Evolutionary conservation across 1,140 invertebrate genomes (phyloP).

Genomic region (Akabosia matsudoensis): DNA sequence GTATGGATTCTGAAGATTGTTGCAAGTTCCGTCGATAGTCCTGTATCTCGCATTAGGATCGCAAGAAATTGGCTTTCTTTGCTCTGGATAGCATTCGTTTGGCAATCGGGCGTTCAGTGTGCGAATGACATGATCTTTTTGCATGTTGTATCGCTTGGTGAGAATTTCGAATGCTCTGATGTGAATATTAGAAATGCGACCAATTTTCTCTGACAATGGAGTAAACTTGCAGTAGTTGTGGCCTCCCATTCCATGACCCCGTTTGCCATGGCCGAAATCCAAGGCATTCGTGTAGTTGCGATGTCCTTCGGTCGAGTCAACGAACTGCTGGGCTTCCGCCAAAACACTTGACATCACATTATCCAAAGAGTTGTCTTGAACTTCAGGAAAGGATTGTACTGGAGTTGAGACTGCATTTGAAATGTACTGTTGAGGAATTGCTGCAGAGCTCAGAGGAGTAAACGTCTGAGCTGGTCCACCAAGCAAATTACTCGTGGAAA

Average conservation of each 20-base stretch:
- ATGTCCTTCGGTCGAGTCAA: conserved; percentile 20
- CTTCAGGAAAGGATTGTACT: background rate
- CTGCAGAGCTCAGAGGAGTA: background rate
- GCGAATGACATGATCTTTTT: conserved; percentile 30
- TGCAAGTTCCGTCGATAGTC: conserved; percentile 43
- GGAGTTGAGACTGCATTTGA: background rate
- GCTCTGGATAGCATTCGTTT: conserved; percentile 33
- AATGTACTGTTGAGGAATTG: background rate
- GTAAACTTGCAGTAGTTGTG: conserved; percentile 45
- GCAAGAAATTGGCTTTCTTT: conserved; percentile 30
- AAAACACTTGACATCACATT: conserved; percentile 14
- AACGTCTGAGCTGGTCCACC: background rate
- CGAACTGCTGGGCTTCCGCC: conserved; percentile 29
- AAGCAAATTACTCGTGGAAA: background rate
- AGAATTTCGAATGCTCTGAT: conserved; percentile 40
- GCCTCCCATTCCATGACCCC: conserved; percentile 32
- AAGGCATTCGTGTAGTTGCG: conserved; percentile 21
- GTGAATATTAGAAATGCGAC: conserved; percentile 33
- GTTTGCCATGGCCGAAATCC: background rate
- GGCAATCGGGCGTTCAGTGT: conserved; percentile 33
- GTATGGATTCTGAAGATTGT: conserved; percentile 41
- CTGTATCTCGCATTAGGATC: conserved; percentile 33
- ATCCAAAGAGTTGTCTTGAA: conserved; percentile 24
- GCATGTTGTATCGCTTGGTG: conserved; percentile 32
- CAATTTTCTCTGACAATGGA: conserved; percentile 38